Evolutionary conservation across 2,888 invertebrate species (phyloP), one percentile per base, ranked within the genome.

Genomic region (Drosophila niveifrons): DNA sequence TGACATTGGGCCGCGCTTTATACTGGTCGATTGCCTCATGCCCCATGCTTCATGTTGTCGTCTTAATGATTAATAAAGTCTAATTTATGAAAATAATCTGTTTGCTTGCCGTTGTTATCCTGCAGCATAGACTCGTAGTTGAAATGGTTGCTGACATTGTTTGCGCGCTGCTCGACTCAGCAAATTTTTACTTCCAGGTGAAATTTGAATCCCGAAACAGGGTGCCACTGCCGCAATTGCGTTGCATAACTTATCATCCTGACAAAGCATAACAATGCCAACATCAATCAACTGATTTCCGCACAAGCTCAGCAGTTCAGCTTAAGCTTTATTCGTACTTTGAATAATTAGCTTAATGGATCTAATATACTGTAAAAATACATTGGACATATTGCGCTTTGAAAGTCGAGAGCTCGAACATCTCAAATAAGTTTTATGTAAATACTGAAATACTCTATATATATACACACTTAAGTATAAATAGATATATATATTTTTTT

Each of bases 81-180:
- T 90, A 90, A 90, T 90, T 90, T 90, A 90, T 90, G 87, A 90
- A 90, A 82, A 85, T 89, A 90, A 90, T 90, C 90, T 89, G 78
- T 90, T 89, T 87, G 80, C 85, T 55, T 48, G 70, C 50, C 50
- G 66, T 65, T 65, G 61, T 66, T 64, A 56, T 48, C 53, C 66
- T 11, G 48, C 50, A 65, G 66, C 11, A 68, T 59, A 59, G 3
- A n/a, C 36, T 3, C 36, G 36, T 55, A 48, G 62, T 71, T 52
- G 67, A 77, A 74, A 70, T 70, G 67, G 70, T 68, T 59, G 71
- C 63, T 66, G 29, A 56, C 62, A 56, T 56, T 57, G 66, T 65
- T 68, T 73, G 50, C 18, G 56, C 44, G 36, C 55, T 44, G 23
- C 18, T 46, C 57, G 29, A 17, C 18, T 55, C 17, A 43, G 1